Evolutionary conservation across 2,113 vertebrate species (phyloP).

Genomic region (Ptilorrhoa leucosticta): DNA sequence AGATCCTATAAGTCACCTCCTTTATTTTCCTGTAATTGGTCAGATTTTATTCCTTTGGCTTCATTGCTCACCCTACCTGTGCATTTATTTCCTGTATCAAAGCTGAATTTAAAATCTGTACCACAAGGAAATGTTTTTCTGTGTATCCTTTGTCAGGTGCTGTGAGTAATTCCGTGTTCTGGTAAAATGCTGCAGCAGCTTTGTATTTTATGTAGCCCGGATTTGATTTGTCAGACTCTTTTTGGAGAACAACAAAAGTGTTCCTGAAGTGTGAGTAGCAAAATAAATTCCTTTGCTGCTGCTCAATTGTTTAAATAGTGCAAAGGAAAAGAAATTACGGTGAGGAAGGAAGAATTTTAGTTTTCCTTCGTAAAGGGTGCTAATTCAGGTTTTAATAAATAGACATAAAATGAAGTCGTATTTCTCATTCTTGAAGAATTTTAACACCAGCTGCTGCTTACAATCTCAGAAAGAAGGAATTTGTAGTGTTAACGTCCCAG

Average conservation of each 20-base stretch:
- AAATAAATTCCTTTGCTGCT: background rate
- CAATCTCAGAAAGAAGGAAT: background rate
- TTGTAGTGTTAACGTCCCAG: background rate
- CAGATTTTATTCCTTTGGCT: background rate
- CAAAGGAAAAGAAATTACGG: background rate
- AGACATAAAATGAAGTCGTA: background rate
- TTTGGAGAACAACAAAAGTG: background rate
- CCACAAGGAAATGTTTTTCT: fast-evolving
- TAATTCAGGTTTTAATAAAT: background rate
- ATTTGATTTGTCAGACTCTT: background rate
- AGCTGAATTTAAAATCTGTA: background rate
- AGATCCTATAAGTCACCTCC: background rate
- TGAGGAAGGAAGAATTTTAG: background rate
- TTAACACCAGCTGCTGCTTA: background rate
- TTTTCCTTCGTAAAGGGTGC: background rate
- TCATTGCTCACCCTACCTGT: background rate
- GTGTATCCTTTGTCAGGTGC: background rate
- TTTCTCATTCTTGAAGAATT: background rate
- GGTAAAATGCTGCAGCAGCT: background rate
- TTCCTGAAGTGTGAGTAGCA: background rate
- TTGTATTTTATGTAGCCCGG: background rate
- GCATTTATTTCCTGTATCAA: background rate
- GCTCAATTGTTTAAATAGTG: background rate
- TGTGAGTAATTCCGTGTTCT: background rate
- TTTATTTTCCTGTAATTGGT: background rate